Conservation (phyloP, 2,888 invertebrate species). For the Helobdella robusta region DNA sequence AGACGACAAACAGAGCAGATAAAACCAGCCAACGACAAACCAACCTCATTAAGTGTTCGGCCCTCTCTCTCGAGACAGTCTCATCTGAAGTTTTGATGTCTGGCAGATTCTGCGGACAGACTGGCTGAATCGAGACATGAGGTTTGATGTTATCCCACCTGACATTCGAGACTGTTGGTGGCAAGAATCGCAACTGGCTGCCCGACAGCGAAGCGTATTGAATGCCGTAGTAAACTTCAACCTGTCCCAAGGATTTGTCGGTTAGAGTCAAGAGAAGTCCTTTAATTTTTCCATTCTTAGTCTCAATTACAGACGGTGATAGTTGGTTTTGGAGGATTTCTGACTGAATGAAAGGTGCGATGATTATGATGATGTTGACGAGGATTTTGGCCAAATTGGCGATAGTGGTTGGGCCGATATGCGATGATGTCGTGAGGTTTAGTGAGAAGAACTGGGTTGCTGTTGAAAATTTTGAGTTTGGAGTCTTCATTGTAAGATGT, state of each 20-base stretch:
- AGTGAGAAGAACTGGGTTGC: too few species aligned
- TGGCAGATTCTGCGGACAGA: slow-evolving; percentile 59
- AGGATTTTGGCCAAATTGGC: too few species aligned
- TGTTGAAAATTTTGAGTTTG: too few species aligned
- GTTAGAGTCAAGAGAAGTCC: slow-evolving; percentile 52
- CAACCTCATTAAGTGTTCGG: slow-evolving; percentile 19
- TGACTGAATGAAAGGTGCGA: too few species aligned
- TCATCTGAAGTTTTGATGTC: background rate
- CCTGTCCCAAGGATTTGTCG: slow-evolving; percentile 52
- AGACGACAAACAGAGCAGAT: too few species aligned
- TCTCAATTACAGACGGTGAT: slow-evolving; percentile 60
- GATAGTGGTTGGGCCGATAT: too few species aligned
- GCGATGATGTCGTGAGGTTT: too few species aligned
- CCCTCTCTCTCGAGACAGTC: slow-evolving; percentile 15
- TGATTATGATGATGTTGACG: too few species aligned
- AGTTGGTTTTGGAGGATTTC: slow-evolving; percentile 35
- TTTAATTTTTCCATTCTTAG: slow-evolving; percentile 74
- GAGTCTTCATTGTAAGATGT: too few species aligned
- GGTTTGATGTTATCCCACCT: slow-evolving; percentile 53
- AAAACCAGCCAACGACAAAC: too few species aligned
- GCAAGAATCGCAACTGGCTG: slow-evolving; percentile 83
- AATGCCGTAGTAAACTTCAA: slow-evolving; percentile 78
- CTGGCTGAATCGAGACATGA: slow-evolving; percentile 61
- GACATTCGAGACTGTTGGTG: slow-evolving; percentile 80
- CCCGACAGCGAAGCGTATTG: slow-evolving; percentile 87